A percentile compares a stretch with the other conserved stretches of the same genome.
Conservation (phyloP, 2,888 invertebrate species). For the Cheiracanthium punctorium region DNA sequence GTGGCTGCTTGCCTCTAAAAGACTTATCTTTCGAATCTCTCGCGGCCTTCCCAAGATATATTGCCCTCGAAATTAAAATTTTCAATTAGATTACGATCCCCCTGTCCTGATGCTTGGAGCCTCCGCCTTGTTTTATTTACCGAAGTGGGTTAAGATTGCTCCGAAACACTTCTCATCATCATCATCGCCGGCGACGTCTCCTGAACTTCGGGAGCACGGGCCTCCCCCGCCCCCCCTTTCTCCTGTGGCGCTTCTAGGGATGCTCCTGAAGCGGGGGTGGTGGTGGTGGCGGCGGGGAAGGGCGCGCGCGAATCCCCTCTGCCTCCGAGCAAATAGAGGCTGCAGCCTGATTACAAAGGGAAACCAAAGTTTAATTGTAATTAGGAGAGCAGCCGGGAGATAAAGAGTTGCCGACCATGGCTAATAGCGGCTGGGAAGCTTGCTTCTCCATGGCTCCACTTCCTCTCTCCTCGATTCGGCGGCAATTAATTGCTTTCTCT, state of each 20-base stretch:
- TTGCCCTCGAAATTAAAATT: neutral
- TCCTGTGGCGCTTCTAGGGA: constrained; percentile 13
- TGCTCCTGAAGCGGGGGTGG: neutral
- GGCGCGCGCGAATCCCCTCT: neutral
- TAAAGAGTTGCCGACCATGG: constrained; percentile 66
- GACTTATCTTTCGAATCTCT: neutral
- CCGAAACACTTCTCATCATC: constrained; percentile 66
- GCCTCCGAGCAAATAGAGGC: constrained; percentile 48
- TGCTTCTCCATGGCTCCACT: constrained; percentile 5
- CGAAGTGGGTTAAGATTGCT: constrained; percentile 68
- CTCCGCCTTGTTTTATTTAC: constrained; percentile 56
- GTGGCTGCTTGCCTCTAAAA: neutral
- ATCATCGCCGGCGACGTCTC: constrained; percentile 42
- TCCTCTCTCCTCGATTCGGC: constrained; percentile 17
- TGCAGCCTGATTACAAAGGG: constrained; percentile 65
- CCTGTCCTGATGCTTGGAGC: constrained; percentile 7
- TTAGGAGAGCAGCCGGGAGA: constrained; percentile 65
- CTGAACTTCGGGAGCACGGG: constrained; percentile 22
- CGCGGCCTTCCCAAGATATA: neutral
- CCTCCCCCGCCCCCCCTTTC: constrained; percentile 18
- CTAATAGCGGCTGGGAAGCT: constrained; percentile 40
- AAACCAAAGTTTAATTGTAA: constrained; percentile 70
- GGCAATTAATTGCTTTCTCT: constrained; percentile 65
- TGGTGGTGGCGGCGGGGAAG: neutral
- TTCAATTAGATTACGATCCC: constrained; percentile 4